Percentiles rank a stretch among this genome's conserved stretches.
Evolutionary conservation across 2,113 vertebrate genomes (phyloP).

Genomic region (Bothrops jararaca): DNA sequence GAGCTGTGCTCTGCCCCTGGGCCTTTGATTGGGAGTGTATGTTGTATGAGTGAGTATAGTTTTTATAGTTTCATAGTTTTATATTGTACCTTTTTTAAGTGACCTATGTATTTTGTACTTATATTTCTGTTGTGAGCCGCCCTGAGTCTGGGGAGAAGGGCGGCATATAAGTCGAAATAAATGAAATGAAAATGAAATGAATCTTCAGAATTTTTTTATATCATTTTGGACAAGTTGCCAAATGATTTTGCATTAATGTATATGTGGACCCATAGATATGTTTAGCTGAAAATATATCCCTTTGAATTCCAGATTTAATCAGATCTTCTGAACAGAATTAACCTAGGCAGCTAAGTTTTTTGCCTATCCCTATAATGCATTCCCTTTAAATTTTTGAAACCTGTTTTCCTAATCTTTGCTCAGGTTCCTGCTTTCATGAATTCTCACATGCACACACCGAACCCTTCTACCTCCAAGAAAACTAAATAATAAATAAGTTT

Average conservation of each 20-base stretch:
- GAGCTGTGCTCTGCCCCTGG: too few species aligned
- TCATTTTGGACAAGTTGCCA: rapidly evolving
- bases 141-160: too few species aligned
- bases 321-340: not conserved
- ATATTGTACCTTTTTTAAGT: too few species aligned
- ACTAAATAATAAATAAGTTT: not conserved
- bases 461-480: not conserved
- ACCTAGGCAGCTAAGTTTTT: not conserved
- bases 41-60: too few species aligned
- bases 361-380: not conserved
- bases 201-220: not conserved
- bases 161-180: too few species aligned
- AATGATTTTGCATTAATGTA: not conserved
- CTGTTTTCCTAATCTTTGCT: not conserved
- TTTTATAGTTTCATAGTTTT: too few species aligned
- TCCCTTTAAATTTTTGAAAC: not conserved
- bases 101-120: too few species aligned
- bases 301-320: not conserved
- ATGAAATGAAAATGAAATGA: too few species aligned
- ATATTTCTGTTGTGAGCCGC: too few species aligned
- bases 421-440: not conserved
- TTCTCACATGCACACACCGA: not conserved
- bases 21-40: too few species aligned
- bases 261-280: not conserved
- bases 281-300: not conserved